A percentile compares a stretch with the other conserved stretches of the same genome.
These are phyloP conservation scores for Cantharis nigra DNA, from an alignment of 2,888 invertebrate genomes.

Conservation along the genomic window DNA sequence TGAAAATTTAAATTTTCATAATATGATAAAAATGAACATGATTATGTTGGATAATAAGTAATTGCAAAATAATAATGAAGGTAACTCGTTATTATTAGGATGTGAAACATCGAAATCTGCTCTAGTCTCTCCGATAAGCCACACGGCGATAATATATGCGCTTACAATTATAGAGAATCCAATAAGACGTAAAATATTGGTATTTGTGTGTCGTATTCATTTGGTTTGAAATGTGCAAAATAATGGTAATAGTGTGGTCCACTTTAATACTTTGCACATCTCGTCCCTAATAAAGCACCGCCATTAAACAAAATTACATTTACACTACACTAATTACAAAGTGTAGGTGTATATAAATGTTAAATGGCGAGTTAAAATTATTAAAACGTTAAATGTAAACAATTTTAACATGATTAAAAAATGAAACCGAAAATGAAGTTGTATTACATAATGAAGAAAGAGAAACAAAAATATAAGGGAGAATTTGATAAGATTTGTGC, in stretches of 20 bases:
- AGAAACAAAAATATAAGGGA: slow-evolving; percentile 40
- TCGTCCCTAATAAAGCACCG: background rate
- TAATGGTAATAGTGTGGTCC: background rate
- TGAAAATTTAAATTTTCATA: background rate
- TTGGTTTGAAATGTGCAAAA: background rate
- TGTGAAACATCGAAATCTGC: background rate
- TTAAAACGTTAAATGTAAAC: background rate
- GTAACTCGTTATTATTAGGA: background rate
- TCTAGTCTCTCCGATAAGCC: background rate
- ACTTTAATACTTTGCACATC: background rate
- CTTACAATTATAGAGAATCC: background rate
- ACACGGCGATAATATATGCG: background rate
- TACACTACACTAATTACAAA: background rate
- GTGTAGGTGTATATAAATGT: background rate
- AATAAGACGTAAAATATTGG: background rate
- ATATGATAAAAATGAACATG: background rate
- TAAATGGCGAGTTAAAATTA: background rate
- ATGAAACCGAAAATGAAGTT: slow-evolving; percentile 8
- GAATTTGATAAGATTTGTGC: slow-evolving; percentile 46
- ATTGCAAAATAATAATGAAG: background rate
- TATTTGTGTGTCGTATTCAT: background rate
- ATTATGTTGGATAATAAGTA: background rate
- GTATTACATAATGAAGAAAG: slow-evolving; percentile 27
- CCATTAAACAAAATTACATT: slow-evolving; percentile 4
- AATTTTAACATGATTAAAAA: background rate